These are phyloP conservation scores for Saxicola maurus DNA, from an alignment of 2,797 vertebrate genomes.

Conservation along the genomic window DNA sequence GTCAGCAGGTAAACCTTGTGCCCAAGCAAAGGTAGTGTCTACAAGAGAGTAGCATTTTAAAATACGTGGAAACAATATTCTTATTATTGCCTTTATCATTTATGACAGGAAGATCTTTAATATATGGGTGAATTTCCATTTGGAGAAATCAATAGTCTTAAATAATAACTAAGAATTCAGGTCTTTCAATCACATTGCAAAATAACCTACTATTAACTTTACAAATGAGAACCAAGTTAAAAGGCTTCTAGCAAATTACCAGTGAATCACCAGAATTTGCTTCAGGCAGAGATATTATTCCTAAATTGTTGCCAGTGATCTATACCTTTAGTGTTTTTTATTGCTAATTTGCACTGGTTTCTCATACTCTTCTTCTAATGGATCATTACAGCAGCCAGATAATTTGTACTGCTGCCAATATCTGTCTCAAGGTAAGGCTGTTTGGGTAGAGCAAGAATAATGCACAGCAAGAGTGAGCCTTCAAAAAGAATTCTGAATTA, in stretches of 20 bases:
- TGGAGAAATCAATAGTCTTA: slow-evolving; percentile 30
- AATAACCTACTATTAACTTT: slow-evolving; percentile 56
- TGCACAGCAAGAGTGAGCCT: background rate
- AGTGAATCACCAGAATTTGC: slow-evolving; percentile 55
- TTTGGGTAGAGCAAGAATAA: slow-evolving; percentile 22
- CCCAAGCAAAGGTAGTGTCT: background rate
- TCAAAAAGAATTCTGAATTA: background rate
- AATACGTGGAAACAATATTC: background rate
- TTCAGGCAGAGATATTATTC: slow-evolving; percentile 45
- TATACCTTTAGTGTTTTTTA: slow-evolving; percentile 31
- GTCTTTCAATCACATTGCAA: slow-evolving; percentile 46
- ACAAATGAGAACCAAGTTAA: slow-evolving; percentile 59
- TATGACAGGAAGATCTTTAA: slow-evolving; percentile 4
- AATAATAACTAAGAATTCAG: slow-evolving; percentile 45
- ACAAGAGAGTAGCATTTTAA: background rate
- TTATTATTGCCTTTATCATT: background rate
- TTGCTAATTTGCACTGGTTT: slow-evolving; percentile 43
- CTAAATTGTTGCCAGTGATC: slow-evolving; percentile 35
- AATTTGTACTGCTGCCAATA: slow-evolving; percentile 47
- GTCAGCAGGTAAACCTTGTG: background rate
- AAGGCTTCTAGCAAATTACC: slow-evolving; percentile 56
- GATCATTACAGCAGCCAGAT: slow-evolving; percentile 49
- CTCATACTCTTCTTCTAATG: slow-evolving; percentile 43
- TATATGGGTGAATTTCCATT: slow-evolving; percentile 7
- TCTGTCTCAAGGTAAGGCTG: slow-evolving; percentile 34